Conservation (phyloP, 2,888 invertebrate species). For the Epistrophella euchroma region DNA sequence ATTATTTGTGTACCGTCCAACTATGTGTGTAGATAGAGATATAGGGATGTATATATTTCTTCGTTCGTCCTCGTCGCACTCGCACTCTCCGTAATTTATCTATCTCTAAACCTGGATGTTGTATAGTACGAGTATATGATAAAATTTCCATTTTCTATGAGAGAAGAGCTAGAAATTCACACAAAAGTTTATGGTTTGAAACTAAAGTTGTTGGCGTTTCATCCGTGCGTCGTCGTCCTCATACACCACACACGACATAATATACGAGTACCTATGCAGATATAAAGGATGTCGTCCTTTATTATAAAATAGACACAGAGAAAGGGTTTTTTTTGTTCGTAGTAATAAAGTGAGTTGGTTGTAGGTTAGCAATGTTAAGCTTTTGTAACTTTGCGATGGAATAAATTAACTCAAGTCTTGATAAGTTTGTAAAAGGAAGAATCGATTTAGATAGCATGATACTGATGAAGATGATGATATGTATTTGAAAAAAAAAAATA, state of each 20-base stretch:
- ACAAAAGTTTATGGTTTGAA: slow-evolving; percentile 47
- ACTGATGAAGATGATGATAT: too few relatives aligned
- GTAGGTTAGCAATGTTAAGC: slow-evolving; percentile 48
- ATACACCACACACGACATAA: not conserved
- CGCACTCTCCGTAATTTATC: slow-evolving; percentile 17
- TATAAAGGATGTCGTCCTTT: slow-evolving; percentile 39
- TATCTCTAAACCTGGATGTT: slow-evolving; percentile 31
- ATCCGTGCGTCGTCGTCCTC: not conserved
- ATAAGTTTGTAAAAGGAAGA: not conserved
- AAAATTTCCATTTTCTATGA: slow-evolving; percentile 40
- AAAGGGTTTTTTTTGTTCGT: slow-evolving; percentile 3
- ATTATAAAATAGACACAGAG: slow-evolving; percentile 14
- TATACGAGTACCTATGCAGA: slow-evolving; percentile 5
- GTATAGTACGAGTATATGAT: slow-evolving; percentile 12
- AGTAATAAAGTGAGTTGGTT: slow-evolving; percentile 25
- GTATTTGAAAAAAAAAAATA: not conserved
- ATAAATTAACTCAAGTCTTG: slow-evolving; percentile 38
- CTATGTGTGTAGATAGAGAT: not conserved
- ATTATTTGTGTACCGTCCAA: slow-evolving; percentile 61
- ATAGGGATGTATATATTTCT: slow-evolving; percentile 12
- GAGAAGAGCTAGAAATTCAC: slow-evolving; percentile 32
- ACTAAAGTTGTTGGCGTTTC: slow-evolving; percentile 42
- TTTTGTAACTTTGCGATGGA: slow-evolving; percentile 40
- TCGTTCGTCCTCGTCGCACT: slow-evolving; percentile 5
- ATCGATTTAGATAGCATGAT: slow-evolving; percentile 21